Evolutionary conservation across 2,888 invertebrate genomes (phyloP).

Genomic region (Melipona bicolor): DNA sequence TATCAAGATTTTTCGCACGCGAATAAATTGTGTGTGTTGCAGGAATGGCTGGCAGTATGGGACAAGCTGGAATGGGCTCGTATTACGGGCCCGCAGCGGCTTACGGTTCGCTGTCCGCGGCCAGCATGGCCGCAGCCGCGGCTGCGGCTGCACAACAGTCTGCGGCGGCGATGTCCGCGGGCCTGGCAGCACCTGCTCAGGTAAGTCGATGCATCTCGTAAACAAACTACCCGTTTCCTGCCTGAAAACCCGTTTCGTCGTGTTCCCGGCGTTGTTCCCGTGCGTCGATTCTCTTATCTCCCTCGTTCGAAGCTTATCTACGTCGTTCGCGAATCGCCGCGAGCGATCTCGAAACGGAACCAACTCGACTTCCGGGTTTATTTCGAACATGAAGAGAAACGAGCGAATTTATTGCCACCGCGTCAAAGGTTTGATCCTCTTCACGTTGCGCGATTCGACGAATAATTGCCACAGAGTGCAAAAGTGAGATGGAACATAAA

Average conservation of each 20-base stretch:
- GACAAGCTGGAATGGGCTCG: constrained; percentile 88
- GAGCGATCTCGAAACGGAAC: not conserved
- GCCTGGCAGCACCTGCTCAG: constrained; percentile 89
- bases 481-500: no score
- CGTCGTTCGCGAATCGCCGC: not conserved
- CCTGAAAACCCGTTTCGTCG: constrained; percentile 7
- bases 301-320: not conserved
- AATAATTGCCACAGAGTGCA: no score
- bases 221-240: constrained; percentile 22
- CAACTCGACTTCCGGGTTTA: not conserved
- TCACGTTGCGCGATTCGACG: no score
- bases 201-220: constrained; percentile 83
- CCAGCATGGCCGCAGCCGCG: constrained; percentile 89
- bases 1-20: not conserved
- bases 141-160: constrained; percentile 90
- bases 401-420: not conserved
- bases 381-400: not conserved
- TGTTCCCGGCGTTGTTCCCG: constrained; percentile 1
- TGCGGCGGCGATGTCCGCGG: constrained; percentile 87
- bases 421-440: not conserved
- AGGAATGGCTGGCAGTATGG: constrained; percentile 91
- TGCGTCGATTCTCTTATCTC: not conserved
- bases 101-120: constrained; percentile 90
- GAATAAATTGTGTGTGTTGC: constrained; percentile 71
- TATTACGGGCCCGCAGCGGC: constrained; percentile 90